Conservation (phyloP, 2,113 vertebrate species). For the Leptosomus discolor region DNA sequence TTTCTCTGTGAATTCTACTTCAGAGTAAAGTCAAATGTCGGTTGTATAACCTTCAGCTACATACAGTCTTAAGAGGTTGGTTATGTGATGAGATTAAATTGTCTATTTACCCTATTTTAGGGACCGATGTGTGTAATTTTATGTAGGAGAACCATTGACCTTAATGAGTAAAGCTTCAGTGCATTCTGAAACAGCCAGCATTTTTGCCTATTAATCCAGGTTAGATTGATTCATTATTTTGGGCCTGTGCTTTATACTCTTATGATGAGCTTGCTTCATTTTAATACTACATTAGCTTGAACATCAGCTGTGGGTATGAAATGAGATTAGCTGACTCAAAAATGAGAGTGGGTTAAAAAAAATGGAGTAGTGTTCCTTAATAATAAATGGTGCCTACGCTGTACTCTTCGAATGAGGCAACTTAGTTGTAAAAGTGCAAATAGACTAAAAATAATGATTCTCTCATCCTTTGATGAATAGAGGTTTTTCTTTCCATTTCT, state of each 20-base stretch:
- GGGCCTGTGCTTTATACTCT: background rate
- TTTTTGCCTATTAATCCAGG: slow-evolving; percentile 25
- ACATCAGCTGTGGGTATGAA: background rate
- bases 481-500: background rate
- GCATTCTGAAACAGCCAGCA: background rate
- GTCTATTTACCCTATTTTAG: slow-evolving; percentile 11
- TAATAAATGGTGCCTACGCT: background rate
- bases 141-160: background rate
- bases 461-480: background rate
- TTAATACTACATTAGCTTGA: slow-evolving; percentile 3
- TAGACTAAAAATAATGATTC: background rate
- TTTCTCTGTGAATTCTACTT: background rate
- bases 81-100: background rate
- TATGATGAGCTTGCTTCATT: slow-evolving; percentile 1
- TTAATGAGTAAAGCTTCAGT: slow-evolving; percentile 15
- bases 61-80: background rate
- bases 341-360: background rate
- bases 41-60: background rate
- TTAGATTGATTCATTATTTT: slow-evolving; percentile 34
- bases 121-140: background rate
- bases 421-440: background rate
- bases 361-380: background rate
- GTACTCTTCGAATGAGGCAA: background rate
- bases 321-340: slow-evolving; percentile 1
- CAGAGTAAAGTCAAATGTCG: background rate